A percentile compares a stretch with the other conserved stretches of the same genome.
Evolutionary conservation across 2,113 vertebrate genomes (phyloP).

Genomic region (Bubo bubo): DNA sequence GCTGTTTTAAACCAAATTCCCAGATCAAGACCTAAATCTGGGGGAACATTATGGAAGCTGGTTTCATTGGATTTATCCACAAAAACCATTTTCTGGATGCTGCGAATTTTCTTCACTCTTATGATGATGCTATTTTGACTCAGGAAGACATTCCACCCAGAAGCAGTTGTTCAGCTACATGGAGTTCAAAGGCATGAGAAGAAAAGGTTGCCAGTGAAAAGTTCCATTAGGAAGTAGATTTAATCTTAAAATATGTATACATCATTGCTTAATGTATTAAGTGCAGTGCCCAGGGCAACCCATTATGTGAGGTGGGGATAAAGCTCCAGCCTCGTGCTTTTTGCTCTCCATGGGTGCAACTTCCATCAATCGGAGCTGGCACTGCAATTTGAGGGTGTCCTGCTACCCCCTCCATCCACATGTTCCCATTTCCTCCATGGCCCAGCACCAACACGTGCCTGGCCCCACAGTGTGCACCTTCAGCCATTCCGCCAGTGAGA

Average conservation of each 20-base stretch:
- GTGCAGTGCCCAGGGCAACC: not conserved
- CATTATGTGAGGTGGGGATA: not conserved
- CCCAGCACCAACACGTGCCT: fast-evolving
- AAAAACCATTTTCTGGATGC: not conserved
- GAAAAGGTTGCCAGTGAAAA: not conserved
- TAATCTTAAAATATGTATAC: constrained; percentile 14
- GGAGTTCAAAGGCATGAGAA: not conserved
- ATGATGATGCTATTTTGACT: not conserved
- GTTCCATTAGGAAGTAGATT: constrained; percentile 22
- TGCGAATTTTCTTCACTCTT: not conserved
- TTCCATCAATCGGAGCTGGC: not conserved
- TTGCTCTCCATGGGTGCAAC: not conserved
- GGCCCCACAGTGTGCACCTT: not conserved
- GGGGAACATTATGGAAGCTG: not conserved
- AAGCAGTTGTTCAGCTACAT: not conserved
- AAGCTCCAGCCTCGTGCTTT: not conserved
- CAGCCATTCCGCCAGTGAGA: not conserved
- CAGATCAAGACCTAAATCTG: not conserved
- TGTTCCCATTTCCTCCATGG: not conserved
- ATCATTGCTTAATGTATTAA: not conserved
- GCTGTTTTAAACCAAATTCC: not conserved
- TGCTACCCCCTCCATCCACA: not conserved
- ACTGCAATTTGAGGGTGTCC: not conserved
- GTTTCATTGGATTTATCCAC: not conserved
- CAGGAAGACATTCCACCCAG: not conserved